These are phyloP conservation scores for Cryptophagus acutangulus DNA, from an alignment of 2,888 invertebrate species.

Conservation along the genomic window DNA sequence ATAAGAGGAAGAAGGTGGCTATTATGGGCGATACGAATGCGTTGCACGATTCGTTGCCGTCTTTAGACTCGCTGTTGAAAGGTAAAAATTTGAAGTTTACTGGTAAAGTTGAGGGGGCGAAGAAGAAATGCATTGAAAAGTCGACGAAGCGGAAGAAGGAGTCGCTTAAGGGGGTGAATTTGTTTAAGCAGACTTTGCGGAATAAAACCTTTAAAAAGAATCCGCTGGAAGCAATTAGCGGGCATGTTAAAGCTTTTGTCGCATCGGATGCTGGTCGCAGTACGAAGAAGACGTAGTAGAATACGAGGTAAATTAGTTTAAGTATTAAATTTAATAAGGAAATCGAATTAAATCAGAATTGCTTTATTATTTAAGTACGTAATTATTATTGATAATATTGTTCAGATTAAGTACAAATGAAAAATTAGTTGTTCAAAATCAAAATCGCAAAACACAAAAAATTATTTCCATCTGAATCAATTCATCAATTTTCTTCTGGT, in stretches of 20 bases:
- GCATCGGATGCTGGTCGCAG: no score
- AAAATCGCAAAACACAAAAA: no score
- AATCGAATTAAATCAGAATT: no score
- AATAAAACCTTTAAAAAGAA: conserved; percentile 34
- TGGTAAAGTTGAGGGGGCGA: conserved; percentile 8
- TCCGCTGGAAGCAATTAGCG: conserved; percentile 33
- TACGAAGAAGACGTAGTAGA: no score
- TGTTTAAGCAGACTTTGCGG: conserved; percentile 34
- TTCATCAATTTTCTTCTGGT: no score
- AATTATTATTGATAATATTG: no score
- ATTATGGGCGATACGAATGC: conserved; percentile 39
- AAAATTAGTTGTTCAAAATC: no score
- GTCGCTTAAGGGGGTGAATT: conserved; percentile 30
- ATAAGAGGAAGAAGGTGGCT: conserved; percentile 34
- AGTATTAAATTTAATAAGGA: no score
- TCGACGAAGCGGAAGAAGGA: conserved; percentile 34
- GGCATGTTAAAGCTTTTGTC: conserved; percentile 34
- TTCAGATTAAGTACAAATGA: no score
- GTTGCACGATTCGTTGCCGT: conserved; percentile 40
- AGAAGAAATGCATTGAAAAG: conserved; percentile 33
- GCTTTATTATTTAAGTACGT: no score
- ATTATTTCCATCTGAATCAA: no score
- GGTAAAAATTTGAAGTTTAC: conserved; percentile 12
- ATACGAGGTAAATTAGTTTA: no score
- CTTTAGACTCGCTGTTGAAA: conserved; percentile 35